phyloP scores from a whole-genome alignment of 37 sponge, comb jelly and placozoan species.

The Oopsacas minuta region DNA sequence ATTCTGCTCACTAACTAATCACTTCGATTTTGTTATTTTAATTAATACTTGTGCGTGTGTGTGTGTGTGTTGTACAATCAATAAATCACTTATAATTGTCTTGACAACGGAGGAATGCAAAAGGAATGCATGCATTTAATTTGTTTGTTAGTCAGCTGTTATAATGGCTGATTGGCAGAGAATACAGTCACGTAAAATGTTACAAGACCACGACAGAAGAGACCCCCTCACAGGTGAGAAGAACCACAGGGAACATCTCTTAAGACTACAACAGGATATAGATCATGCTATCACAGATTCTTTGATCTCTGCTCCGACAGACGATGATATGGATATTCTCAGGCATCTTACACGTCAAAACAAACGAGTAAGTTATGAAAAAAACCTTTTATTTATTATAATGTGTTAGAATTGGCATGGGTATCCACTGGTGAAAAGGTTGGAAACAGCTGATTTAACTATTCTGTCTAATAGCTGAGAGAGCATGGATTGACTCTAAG shows the following conservation, averaged over 20 bases:
- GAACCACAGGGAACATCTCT: background rate
- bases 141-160: background rate
- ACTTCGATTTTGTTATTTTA: background rate
- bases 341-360: background rate
- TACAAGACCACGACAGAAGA: background rate
- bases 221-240: background rate
- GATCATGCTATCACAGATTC: background rate
- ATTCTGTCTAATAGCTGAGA: background rate
- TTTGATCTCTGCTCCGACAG: background rate
- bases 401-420: too few species aligned
- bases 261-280: background rate
- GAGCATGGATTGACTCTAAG: background rate
- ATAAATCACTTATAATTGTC: too few species aligned
- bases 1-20: background rate
- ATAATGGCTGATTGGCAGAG: conserved; percentile 10
- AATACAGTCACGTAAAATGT: background rate
- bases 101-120: too few species aligned
- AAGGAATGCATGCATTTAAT: too few species aligned
- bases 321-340: background rate
- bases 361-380: background rate
- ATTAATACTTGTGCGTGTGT: background rate
- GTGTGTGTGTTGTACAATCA: background rate
- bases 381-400: too few species aligned
- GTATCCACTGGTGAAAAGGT: too few species aligned
- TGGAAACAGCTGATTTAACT: too few species aligned